Evolutionary conservation across 2,113 vertebrate species (phyloP).

Genomic region (Ceuthmochares aereus): DNA sequence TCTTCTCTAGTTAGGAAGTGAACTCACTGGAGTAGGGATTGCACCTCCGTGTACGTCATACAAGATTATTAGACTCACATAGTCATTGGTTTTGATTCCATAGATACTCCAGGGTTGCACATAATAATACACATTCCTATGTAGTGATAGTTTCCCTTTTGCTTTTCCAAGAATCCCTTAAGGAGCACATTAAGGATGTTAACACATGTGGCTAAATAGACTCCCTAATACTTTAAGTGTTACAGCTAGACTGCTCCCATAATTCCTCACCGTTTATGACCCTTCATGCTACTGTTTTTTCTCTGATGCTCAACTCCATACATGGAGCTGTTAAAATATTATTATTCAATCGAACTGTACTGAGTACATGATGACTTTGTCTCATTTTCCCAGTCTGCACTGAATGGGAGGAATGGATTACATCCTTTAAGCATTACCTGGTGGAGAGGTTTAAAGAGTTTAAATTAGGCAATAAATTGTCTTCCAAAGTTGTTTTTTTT

Average conservation of each 20-base stretch:
- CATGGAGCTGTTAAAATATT: background rate
- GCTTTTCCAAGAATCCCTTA: background rate
- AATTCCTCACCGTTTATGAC: background rate
- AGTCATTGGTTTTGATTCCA: background rate
- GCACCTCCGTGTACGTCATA: background rate
- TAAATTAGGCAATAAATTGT: background rate
- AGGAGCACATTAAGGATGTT: background rate
- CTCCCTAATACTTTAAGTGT: background rate
- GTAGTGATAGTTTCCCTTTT: background rate
- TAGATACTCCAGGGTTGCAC: background rate
- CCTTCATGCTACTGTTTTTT: background rate
- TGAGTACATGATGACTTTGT: background rate
- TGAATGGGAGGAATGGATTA: background rate
- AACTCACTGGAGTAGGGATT: background rate
- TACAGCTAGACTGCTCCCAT: background rate
- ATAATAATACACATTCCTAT: background rate
- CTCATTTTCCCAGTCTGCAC: background rate
- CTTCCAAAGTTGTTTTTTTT: background rate
- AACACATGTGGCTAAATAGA: background rate
- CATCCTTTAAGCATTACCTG: background rate
- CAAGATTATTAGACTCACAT: background rate
- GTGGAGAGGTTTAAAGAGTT: background rate
- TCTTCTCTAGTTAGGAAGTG: background rate
- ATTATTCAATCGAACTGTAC: background rate
- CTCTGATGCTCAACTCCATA: background rate